Evolutionary conservation across 2,113 vertebrate genomes (phyloP).

Genomic region (Anhinga rufa): DNA sequence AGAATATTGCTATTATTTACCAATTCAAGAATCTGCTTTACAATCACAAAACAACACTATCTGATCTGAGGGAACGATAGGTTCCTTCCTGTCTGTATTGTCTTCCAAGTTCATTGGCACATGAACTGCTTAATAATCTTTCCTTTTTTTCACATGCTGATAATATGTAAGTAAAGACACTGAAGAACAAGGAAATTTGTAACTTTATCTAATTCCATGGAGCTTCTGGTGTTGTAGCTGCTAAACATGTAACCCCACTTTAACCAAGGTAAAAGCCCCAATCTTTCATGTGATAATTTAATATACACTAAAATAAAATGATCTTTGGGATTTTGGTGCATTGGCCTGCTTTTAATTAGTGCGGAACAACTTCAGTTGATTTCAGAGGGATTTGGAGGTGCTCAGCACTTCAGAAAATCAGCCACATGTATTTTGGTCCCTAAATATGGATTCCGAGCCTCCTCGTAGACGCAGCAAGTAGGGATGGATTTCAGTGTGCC

Average conservation of each 20-base stretch:
- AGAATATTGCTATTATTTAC: background rate
- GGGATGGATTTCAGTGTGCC: background rate
- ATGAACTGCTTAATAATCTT: background rate
- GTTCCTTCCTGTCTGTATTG: background rate
- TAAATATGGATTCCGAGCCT: background rate
- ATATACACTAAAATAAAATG: background rate
- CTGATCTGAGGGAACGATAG: background rate
- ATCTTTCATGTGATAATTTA: background rate
- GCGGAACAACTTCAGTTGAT: background rate
- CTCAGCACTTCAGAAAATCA: background rate
- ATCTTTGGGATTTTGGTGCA: background rate
- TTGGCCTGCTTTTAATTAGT: background rate
- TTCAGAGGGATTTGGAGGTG: background rate
- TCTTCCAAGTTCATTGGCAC: background rate
- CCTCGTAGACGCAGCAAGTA: background rate
- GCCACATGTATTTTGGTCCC: background rate
- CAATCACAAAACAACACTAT: background rate
- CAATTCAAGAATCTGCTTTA: background rate
- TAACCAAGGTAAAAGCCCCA: background rate
- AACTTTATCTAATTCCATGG: background rate
- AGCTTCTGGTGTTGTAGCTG: background rate
- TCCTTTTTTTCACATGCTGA: background rate
- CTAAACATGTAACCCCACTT: background rate
- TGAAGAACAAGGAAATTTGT: background rate
- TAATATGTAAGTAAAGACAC: background rate